These are phyloP conservation scores for Geotrupes spiniger DNA, from an alignment of 2,888 invertebrate species.

Conservation along the genomic window DNA sequence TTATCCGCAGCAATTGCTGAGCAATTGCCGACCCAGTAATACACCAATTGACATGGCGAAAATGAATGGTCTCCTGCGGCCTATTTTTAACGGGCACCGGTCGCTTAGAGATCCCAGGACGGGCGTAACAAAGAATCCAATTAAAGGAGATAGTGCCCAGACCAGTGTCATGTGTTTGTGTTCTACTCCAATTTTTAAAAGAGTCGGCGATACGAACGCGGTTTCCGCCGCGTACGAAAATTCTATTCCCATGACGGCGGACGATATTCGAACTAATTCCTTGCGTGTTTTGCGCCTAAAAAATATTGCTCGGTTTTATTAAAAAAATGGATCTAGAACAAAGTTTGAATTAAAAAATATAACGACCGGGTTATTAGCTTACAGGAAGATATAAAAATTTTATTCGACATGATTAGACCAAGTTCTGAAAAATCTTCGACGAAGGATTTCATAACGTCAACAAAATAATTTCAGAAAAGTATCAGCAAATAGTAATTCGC, in stretches of 20 bases:
- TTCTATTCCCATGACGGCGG: constrained; percentile 96
- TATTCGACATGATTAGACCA: no score
- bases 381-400: no score
- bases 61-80: constrained; percentile 90
- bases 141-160: constrained; percentile 91
- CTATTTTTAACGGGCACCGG: constrained; percentile 75
- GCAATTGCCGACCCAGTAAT: constrained; percentile 68
- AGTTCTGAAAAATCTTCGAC: no score
- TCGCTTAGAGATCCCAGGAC: constrained; percentile 90
- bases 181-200: constrained; percentile 88
- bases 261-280: constrained; percentile 83
- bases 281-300: constrained; percentile 72
- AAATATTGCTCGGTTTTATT: no score
- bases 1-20: neutral
- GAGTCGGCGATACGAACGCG: constrained; percentile 92
- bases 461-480: no score
- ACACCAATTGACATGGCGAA: constrained; percentile 86
- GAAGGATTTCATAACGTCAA: no score
- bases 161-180: constrained; percentile 93
- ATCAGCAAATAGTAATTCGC: no score
- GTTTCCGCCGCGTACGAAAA: constrained; percentile 98
- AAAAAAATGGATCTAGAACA: no score
- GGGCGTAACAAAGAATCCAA: constrained; percentile 94
- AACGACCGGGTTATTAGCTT: no score
- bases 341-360: no score